Base-by-base conservation (phyloP, 1,140 invertebrate genomes). In the Trichoplusia ni region DNA sequence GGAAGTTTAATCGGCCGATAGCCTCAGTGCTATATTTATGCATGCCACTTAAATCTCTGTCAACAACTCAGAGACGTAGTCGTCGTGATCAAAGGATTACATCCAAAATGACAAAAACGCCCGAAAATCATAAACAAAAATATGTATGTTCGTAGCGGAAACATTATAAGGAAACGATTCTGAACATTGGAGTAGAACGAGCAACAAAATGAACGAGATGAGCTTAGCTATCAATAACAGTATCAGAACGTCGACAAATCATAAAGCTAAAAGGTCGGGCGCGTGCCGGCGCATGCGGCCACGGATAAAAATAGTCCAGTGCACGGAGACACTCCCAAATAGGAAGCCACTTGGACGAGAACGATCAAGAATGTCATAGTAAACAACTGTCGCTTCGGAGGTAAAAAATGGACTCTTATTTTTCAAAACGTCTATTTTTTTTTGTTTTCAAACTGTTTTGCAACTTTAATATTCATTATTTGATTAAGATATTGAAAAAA, bases 291-390 rank as follows among this genome's bases (percentile, higher is more conserved):
- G 79, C 82, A 87, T 83, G 65, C 79, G 71, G 64, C 54, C 63
- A 60, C 54, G 51, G 71, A 58, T 80, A 86, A 84, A 88, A 86
- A 90, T 90, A 89, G 78, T 71, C 69, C 72, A 68, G 37, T 68
- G 69, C 46, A 40, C 72, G 64, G 71, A 82, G 83, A 86, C 82
- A 85, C 77, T 81, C 79, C 83, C 79, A 67, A 87, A 88, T 84
- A 84, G 78, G 83, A 86, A 84, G 75, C 67, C 77, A 81, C 77
- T 81, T 72, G 73, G 64, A 67, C 58, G 73, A 54, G 49, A 71
- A 47, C 60, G 62, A 81, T 82, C 76, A 78, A 76, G 72, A 74
- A 69, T 71, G 71, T 69, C 70, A 73, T 21, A 60, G 38, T 70
- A 77, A 80, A 75, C 71, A 67, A 69, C 61, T 75, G 63, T 71